These are phyloP conservation scores for Puma concolor DNA, from an alignment of 2,113 vertebrate genomes.

Conservation along the genomic window DNA sequence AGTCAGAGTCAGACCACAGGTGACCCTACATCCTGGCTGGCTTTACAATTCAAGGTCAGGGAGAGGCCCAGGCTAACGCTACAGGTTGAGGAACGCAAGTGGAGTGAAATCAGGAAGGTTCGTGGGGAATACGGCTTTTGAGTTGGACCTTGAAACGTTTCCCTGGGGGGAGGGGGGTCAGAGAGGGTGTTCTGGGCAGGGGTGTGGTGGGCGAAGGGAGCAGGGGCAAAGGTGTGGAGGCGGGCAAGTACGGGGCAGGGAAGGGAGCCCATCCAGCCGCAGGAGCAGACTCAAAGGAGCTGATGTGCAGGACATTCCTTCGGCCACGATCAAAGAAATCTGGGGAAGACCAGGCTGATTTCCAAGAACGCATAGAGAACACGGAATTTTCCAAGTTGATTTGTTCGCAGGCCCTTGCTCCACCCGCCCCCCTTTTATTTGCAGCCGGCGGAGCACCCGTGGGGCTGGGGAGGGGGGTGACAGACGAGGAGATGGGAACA, in stretches of 20 bases:
- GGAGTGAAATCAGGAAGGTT: not conserved
- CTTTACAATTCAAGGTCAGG: not conserved
- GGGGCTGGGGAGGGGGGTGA: accelerated
- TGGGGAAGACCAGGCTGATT: not conserved
- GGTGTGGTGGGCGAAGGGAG: accelerated
- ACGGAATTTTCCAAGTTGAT: not conserved
- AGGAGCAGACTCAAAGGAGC: not conserved
- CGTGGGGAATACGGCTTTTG: not conserved
- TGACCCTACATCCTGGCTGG: not conserved
- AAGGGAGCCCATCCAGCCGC: accelerated
- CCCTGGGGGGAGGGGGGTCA: not conserved
- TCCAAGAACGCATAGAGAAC: not conserved
- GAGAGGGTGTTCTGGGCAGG: not conserved
- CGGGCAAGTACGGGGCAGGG: not conserved
- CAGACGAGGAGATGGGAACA: not conserved
- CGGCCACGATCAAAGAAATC: not conserved
- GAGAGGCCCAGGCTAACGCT: not conserved
- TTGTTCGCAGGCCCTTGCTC: not conserved
- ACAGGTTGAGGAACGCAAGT: not conserved
- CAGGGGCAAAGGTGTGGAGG: too few relatives aligned
- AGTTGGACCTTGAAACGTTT: not conserved
- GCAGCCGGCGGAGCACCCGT: not conserved
- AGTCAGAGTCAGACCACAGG: not conserved
- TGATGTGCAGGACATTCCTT: not conserved
- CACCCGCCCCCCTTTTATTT: not conserved